These are phyloP conservation scores for Dasypus novemcinctus DNA, from an alignment of 2,113 vertebrate species.

Conservation along the genomic window DNA sequence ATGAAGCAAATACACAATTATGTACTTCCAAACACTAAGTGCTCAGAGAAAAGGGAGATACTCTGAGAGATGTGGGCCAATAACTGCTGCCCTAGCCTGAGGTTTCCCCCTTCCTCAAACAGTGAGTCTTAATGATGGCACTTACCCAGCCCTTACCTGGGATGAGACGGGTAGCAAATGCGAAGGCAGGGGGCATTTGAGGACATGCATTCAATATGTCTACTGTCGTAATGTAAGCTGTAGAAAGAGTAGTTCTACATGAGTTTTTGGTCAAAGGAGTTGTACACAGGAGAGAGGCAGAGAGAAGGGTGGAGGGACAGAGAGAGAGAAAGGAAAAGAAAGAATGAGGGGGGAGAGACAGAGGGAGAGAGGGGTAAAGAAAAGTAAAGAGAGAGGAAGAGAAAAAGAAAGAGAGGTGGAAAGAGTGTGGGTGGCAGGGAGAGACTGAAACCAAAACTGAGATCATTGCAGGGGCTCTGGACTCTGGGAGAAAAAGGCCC, in stretches of 20 bases:
- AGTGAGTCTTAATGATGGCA: not conserved
- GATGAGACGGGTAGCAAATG: not conserved
- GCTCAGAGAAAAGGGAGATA: not conserved
- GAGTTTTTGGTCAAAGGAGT: not conserved
- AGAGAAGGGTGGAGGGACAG: not conserved
- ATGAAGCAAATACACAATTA: not conserved
- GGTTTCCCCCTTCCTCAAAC: not conserved
- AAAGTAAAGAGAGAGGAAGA: not conserved
- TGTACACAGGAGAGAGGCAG: not conserved
- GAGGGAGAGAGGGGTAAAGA: not conserved
- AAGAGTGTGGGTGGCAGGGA: no score
- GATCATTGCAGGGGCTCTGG: not conserved
- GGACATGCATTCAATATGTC: not conserved
- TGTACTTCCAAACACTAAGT: not conserved
- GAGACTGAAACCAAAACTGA: not conserved
- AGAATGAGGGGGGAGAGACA: not conserved
- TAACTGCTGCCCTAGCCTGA: not conserved
- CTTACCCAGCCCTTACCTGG: fast-evolving
- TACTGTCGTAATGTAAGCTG: not conserved
- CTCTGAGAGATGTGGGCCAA: fast-evolving
- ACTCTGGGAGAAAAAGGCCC: not conserved
- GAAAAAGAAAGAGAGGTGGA: not conserved
- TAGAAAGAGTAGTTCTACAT: not conserved
- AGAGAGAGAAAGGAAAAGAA: no score
- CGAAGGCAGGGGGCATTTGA: not conserved